Evolutionary conservation across 2,797 vertebrate genomes (phyloP).

Genomic region (Crocidura indochinensis): DNA sequence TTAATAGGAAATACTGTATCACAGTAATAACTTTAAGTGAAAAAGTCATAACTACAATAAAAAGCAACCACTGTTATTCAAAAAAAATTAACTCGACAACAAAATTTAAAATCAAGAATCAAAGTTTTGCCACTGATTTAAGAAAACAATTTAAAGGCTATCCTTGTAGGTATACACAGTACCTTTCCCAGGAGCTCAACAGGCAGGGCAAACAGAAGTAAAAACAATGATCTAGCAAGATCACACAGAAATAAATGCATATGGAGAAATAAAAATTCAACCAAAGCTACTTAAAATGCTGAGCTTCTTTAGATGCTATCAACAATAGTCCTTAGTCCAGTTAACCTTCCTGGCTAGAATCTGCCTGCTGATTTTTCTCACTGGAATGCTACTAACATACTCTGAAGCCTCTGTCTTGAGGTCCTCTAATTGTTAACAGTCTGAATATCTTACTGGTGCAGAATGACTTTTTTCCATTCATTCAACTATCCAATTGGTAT

Average conservation of each 20-base stretch:
- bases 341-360: not conserved
- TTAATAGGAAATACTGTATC: constrained; percentile 29
- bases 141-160: constrained; percentile 34
- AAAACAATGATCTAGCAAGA: constrained; percentile 3
- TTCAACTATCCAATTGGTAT: not conserved
- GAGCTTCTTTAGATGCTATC: constrained; percentile 37
- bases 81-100: not conserved
- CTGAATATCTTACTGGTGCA: not conserved
- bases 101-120: constrained; percentile 47
- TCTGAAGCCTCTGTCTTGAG: not conserved
- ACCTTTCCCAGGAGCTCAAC: not conserved
- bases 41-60: not conserved
- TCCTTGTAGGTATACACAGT: not conserved
- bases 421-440: not conserved
- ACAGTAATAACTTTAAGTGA: not conserved
- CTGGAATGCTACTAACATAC: not conserved
- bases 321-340: not conserved
- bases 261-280: constrained; percentile 50
- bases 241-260: constrained; percentile 39
- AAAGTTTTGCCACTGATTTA: constrained; percentile 24
- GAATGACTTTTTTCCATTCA: not conserved
- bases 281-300: not conserved
- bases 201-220: not conserved
- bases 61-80: constrained; percentile 18
- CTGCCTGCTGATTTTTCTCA: not conserved